These are phyloP conservation scores for Syrphus vitripennis DNA, from an alignment of 2,888 invertebrate species.

Conservation along the genomic window DNA sequence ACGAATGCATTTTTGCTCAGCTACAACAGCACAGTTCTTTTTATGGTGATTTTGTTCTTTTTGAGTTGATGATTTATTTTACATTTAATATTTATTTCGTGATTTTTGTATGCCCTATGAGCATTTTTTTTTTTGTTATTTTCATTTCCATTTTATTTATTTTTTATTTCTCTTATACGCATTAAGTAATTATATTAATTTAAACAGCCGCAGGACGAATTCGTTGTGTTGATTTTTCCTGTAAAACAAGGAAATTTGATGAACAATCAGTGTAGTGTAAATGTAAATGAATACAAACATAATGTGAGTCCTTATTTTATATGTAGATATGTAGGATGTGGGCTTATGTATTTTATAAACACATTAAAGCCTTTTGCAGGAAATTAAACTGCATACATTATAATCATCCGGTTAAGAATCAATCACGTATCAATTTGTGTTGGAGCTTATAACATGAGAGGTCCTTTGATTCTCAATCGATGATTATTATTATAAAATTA, in stretches of 20 bases:
- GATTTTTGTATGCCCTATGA: constrained; percentile 7
- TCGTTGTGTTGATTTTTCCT: constrained; percentile 8
- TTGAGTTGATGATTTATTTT: constrained; percentile 18
- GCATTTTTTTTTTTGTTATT: too few relatives aligned
- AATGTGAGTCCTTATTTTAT: background rate
- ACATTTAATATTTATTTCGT: constrained; percentile 38
- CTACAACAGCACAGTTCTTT: background rate
- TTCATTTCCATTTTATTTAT: background rate
- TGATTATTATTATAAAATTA: background rate
- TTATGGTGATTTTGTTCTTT: constrained; percentile 3
- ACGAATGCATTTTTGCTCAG: constrained; percentile 28
- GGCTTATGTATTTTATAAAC: background rate
- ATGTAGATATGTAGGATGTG: background rate
- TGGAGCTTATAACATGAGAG: background rate
- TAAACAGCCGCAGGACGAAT: constrained; percentile 29
- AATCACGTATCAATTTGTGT: constrained; percentile 39
- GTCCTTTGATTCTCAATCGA: background rate
- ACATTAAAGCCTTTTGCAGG: constrained; percentile 39
- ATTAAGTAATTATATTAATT: constrained; percentile 51
- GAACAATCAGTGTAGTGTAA: constrained; percentile 35
- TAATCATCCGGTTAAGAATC: background rate
- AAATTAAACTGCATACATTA: constrained; percentile 23
- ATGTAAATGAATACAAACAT: constrained; percentile 4
- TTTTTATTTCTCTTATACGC: background rate
- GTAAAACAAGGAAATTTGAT: constrained; percentile 27